phyloP scores from a whole-genome alignment of 2,113 vertebrate species.

The Mirounga angustirostris region DNA sequence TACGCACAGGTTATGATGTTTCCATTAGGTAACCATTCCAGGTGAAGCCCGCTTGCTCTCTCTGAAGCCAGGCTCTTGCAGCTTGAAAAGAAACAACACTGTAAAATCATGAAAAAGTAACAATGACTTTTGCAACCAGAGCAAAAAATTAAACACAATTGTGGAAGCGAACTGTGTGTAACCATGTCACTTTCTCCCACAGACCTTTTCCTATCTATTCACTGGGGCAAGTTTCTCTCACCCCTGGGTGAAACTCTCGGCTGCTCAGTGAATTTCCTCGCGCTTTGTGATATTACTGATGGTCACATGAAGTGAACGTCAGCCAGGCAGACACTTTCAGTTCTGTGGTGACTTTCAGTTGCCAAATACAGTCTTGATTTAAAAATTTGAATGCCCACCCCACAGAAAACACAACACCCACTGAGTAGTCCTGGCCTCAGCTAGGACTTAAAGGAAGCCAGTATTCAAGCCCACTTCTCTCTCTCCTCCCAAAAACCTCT shows the following conservation, averaged over 20 bases:
- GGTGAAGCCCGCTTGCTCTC: too few species aligned
- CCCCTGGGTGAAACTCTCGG: too few species aligned
- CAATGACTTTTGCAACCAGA: not conserved
- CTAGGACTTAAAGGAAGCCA: not conserved
- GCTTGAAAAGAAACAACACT: not conserved
- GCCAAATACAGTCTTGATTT: not conserved
- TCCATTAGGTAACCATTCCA: not conserved
- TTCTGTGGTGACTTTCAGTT: not conserved
- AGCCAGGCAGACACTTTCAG: not conserved
- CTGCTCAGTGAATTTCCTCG: too few species aligned
- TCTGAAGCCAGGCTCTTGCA: not conserved
- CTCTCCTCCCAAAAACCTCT: not conserved
- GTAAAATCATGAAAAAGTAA: not conserved
- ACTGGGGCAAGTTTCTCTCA: not conserved
- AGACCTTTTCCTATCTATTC: rapidly evolving
- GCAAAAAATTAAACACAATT: not conserved
- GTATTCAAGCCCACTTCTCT: not conserved
- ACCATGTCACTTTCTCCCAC: not conserved
- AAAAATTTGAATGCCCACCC: not conserved
- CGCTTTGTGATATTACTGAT: not conserved
- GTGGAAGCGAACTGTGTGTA: too few species aligned
- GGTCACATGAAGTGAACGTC: not conserved
- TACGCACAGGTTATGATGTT: not conserved
- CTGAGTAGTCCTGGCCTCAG: not conserved
- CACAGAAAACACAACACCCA: rapidly evolving